phyloP scores from a whole-genome alignment of 1,140 invertebrate genomes.

The Calliopsis andreniformis region DNA sequence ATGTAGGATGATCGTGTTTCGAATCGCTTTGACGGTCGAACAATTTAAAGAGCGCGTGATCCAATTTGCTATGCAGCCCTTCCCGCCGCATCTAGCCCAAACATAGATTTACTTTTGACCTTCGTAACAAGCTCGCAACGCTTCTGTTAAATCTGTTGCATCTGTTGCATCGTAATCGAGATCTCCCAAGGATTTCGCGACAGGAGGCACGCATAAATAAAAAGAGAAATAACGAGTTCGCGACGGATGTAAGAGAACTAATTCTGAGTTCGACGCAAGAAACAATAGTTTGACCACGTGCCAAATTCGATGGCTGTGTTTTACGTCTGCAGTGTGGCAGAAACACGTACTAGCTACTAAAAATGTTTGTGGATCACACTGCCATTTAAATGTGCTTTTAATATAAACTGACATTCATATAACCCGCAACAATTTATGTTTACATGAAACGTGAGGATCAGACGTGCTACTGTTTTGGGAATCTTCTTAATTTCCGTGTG shows the following conservation, averaged over 20 bases:
- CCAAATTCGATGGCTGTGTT: slow-evolving; percentile 11
- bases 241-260: slow-evolving; percentile 6
- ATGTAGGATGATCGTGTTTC: slow-evolving; percentile 82
- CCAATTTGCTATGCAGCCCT: slow-evolving; percentile 6
- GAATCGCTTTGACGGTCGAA: background rate
- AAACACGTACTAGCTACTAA: background rate
- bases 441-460: background rate
- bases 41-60: background rate
- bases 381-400: background rate
- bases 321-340: background rate
- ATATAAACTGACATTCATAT: background rate
- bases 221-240: background rate
- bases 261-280: slow-evolving; percentile 8
- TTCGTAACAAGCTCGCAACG: background rate
- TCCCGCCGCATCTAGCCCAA: slow-evolving; percentile 1
- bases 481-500: background rate
- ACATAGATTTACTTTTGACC: slow-evolving; percentile 15
- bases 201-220: background rate
- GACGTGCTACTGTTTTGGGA: background rate
- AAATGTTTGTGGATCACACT: slow-evolving; percentile 14
- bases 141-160: background rate
- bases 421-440: background rate
- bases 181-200: background rate
- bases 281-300: slow-evolving; percentile 40
- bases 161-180: background rate